Evolutionary conservation across 2,888 invertebrate species (phyloP).

Genomic region (Mesodorylaimus sp.): DNA sequence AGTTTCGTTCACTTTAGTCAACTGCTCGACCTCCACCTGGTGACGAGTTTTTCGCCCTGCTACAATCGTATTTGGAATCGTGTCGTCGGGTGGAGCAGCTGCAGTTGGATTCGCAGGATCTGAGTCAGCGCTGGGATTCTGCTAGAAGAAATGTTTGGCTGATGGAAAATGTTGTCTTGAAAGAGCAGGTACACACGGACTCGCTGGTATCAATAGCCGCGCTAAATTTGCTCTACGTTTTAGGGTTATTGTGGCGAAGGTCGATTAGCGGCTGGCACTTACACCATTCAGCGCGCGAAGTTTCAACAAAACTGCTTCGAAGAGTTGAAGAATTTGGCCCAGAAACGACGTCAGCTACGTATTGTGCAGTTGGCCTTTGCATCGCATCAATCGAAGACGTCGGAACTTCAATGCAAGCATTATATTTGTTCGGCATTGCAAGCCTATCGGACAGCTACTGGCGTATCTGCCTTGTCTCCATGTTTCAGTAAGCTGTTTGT

Average conservation of each 20-base stretch:
- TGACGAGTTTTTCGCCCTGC: slow-evolving; percentile 3
- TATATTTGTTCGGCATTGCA: slow-evolving; percentile 11
- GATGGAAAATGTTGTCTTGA: neutral
- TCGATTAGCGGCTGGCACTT: slow-evolving; percentile 17
- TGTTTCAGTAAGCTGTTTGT: too few relatives aligned
- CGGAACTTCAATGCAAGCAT: too few relatives aligned
- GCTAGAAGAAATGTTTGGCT: neutral
- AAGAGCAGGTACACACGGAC: neutral
- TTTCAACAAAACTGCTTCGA: slow-evolving; percentile 15
- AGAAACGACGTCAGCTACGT: neutral
- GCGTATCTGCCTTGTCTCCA: slow-evolving; percentile 13
- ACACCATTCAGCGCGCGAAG: slow-evolving; percentile 15
- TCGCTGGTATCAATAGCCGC: neutral
- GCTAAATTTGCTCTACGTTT: neutral
- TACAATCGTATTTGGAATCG: neutral
- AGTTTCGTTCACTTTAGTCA: too few relatives aligned
- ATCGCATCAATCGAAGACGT: neutral
- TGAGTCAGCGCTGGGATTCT: neutral
- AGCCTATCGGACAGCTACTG: slow-evolving; percentile 5
- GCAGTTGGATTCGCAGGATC: neutral
- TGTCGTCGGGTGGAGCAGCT: neutral
- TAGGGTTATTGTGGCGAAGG: slow-evolving; percentile 23
- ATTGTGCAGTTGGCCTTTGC: neutral
- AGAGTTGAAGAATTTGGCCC: slow-evolving; percentile 18
- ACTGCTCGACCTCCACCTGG: neutral